Evolutionary conservation across 1,140 invertebrate species (phyloP).

Genomic region (Zaprionus nigranus): DNA sequence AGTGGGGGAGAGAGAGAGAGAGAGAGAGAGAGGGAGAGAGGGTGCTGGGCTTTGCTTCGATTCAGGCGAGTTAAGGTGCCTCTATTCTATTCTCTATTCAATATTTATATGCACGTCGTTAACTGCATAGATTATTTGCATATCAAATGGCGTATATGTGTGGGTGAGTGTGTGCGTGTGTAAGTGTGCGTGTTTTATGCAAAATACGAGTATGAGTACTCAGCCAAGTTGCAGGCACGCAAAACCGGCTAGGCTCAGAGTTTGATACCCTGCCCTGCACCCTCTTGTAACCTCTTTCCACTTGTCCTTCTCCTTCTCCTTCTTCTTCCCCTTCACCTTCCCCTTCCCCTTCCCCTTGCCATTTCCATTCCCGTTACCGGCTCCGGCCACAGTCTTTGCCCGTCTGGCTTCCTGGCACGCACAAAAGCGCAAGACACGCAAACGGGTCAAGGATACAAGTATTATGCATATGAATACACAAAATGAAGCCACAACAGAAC

Average conservation of each 20-base stretch:
- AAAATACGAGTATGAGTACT: conserved; percentile 24
- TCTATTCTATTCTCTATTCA: conserved; percentile 47
- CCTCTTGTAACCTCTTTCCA: not conserved
- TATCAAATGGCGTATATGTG: conserved; percentile 54
- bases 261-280: not conserved
- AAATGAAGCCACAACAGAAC: conserved; percentile 32
- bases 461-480: conserved; percentile 70
- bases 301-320: not conserved
- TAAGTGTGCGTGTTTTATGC: conserved; percentile 33
- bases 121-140: conserved; percentile 70
- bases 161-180: conserved; percentile 6
- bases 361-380: not conserved
- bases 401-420: conserved; percentile 51
- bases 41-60: conserved; percentile 7
- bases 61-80: conserved; percentile 31
- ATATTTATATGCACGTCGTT: conserved; percentile 69
- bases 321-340: not conserved
- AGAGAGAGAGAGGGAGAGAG: not conserved
- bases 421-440: conserved; percentile 70
- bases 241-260: conserved; percentile 16
- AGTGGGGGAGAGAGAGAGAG: too few species aligned
- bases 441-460: conserved; percentile 69
- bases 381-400: conserved; percentile 2
- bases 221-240: conserved; percentile 32
- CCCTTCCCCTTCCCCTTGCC: not conserved